Conservation (phyloP, 1,140 invertebrate genomes). For the Aphaenogaster floridana region DNA sequence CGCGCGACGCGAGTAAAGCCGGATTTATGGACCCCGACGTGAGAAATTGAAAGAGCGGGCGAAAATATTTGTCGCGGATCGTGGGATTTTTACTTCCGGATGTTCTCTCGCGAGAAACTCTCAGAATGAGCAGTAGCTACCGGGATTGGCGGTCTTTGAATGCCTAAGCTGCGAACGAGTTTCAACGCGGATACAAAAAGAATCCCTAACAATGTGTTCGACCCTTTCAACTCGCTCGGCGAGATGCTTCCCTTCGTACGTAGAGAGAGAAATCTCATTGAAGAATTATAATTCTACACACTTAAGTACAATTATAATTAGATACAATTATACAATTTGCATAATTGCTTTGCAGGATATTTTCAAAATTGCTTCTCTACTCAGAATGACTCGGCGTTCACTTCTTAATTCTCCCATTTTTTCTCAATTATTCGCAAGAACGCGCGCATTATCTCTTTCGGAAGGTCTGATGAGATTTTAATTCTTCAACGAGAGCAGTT, state of each 20-base stretch:
- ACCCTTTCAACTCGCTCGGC: not conserved
- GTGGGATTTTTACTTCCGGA: constrained; percentile 45
- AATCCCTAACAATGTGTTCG: constrained; percentile 1
- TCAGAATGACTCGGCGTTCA: not conserved
- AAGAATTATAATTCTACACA: not conserved
- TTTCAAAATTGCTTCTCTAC: not conserved
- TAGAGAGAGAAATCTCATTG: not conserved
- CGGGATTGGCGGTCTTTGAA: not conserved
- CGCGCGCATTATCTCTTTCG: constrained; percentile 18
- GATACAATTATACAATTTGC: not conserved
- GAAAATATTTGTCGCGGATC: constrained; percentile 38
- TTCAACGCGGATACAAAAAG: constrained; percentile 25
- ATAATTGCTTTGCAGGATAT: not conserved
- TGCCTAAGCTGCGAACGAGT: constrained; percentile 14
- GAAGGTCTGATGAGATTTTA: constrained; percentile 69
- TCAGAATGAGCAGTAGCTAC: constrained; percentile 2
- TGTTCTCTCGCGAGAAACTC: not conserved
- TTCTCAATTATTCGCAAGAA: constrained; percentile 36
- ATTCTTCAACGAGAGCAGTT: constrained; percentile 55
- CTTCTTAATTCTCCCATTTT: not conserved
- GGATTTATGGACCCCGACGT: constrained; percentile 32
- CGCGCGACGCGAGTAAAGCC: constrained; percentile 21
- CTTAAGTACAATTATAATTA: constrained; percentile 5
- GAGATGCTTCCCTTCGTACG: not conserved
- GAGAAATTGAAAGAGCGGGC: constrained; percentile 19